Evolutionary conservation across 2,888 invertebrate species (phyloP), one percentile per base, ranked within the genome.

Genomic region (Dryobota labecula): DNA sequence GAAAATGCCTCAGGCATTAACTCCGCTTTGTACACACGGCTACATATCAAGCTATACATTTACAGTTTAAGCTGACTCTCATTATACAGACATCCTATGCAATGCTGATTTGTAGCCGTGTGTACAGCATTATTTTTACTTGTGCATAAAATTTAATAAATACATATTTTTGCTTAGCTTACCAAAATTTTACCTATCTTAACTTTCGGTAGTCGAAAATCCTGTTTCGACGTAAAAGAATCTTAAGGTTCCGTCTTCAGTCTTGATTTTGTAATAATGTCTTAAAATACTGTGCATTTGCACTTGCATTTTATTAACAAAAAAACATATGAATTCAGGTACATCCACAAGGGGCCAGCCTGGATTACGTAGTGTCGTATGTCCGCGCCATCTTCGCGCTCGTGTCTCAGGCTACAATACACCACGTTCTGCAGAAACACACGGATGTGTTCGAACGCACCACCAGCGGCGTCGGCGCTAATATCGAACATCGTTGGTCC

Each of bases 291-390:
- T 54, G 18, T 27, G 8, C 15, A 8, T 3, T 24, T 70, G 8
- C 3, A 33, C 24, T 24, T 27, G 18, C 18, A 45, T 1, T 56
- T 49, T 18, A n/a, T 33, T 60, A 27, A 64, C 8, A 45, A 74
- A 51, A 36, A 51, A 56, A 33, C 36, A 15, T 58, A 58, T 49
- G 24, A 51, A 45, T 41, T 1, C 95, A 98, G 94, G 98, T 99
- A 51, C 99, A 99, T 94, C 99, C 99, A 0, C 98, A 98, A 89
- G 99, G 99, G 60, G 99, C 99, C 2, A 98, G 98, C 73, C 96
- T 98, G 3, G 98, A 98, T 91, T 98, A 98, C 93, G 97, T 99
- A 80, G 98, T 98, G 96, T 98, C 98, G 13, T 99, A 99, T 93
- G 97, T 99, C 33, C 98, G 98, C 87, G 98, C 98, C 89, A 95